Evolutionary conservation across 2,888 invertebrate genomes (phyloP).

Genomic region (Rosalia funebris): DNA sequence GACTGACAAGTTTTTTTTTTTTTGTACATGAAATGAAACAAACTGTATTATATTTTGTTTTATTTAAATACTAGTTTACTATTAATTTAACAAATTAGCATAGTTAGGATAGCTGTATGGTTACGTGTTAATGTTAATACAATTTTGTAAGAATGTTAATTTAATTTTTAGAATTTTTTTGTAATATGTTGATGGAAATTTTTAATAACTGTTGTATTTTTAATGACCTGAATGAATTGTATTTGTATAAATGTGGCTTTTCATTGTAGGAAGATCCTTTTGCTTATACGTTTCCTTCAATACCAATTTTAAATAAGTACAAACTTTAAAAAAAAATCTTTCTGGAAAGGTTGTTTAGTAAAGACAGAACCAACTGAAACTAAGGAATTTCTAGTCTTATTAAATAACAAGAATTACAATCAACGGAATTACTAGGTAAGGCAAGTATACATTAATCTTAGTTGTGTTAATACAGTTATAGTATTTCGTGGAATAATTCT

Average conservation of each 20-base stretch:
- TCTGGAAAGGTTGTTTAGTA: too few species aligned
- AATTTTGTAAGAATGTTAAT: constrained; percentile 27
- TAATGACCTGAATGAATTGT: constrained; percentile 29
- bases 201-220: constrained; percentile 36
- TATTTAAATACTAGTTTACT: constrained; percentile 13
- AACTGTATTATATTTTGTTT: constrained; percentile 36
- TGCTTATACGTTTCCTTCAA: too few species aligned
- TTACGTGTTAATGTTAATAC: constrained; percentile 19
- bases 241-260: constrained; percentile 19
- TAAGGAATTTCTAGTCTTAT: too few species aligned
- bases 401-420: too few species aligned
- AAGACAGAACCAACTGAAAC: too few species aligned
- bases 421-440: too few species aligned
- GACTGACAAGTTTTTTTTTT: constrained; percentile 37
- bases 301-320: too few species aligned
- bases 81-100: constrained; percentile 20
- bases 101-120: constrained; percentile 3
- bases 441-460: too few species aligned
- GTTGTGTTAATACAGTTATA: too few species aligned
- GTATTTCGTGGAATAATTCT: too few species aligned
- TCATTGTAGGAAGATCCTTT: too few species aligned
- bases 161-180: constrained; percentile 28
- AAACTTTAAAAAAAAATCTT: too few species aligned
- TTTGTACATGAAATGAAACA: constrained; percentile 20
- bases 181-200: constrained; percentile 33